These are phyloP conservation scores for Alethe diademata DNA, from an alignment of 2,113 vertebrate genomes.

Conservation along the genomic window DNA sequence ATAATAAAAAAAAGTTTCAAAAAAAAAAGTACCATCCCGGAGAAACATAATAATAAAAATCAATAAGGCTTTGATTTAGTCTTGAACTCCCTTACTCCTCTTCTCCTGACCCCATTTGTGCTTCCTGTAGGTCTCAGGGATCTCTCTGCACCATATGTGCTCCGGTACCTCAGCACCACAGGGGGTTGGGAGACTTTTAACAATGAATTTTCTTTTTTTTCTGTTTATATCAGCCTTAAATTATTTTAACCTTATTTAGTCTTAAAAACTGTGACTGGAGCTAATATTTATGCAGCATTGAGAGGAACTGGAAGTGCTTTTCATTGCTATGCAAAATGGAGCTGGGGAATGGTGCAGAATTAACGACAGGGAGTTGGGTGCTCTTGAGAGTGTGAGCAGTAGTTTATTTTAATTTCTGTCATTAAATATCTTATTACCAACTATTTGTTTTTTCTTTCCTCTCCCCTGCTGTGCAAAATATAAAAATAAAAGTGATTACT, in stretches of 20 bases:
- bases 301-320: constrained; percentile 10
- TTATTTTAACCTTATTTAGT: constrained; percentile 22
- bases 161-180: rapidly evolving
- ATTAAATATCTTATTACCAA: constrained; percentile 45
- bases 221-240: neutral
- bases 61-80: neutral
- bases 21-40: neutral
- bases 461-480: neutral
- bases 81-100: neutral
- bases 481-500: neutral
- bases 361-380: neutral
- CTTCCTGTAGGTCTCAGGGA: neutral
- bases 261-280: constrained; percentile 11
- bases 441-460: constrained; percentile 28
- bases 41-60: neutral
- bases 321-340: constrained; percentile 25
- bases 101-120: neutral
- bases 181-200: neutral
- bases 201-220: neutral
- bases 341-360: constrained; percentile 24
- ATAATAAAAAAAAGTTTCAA: neutral
- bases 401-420: constrained; percentile 57
- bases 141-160: neutral
- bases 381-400: neutral
- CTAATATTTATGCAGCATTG: neutral